phyloP scores from a whole-genome alignment of 2,888 invertebrate species.

The Cordilura impudica region DNA sequence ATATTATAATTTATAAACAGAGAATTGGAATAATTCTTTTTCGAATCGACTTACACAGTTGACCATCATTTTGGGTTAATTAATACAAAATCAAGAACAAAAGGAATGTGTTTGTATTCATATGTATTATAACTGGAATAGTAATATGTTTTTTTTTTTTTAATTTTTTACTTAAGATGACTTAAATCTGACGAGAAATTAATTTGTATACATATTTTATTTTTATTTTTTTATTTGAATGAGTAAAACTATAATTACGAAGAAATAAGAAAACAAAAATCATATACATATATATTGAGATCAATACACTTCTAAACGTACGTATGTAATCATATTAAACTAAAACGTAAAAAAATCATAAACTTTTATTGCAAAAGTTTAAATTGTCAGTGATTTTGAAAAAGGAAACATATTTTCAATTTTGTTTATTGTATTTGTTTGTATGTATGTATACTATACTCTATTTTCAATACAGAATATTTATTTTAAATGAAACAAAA shows the following conservation, averaged over 20 bases:
- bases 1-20: too few species aligned
- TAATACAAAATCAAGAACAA: slow-evolving; percentile 19
- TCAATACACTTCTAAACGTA: slow-evolving; percentile 56
- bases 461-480: slow-evolving; percentile 9
- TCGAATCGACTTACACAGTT: too few species aligned
- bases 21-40: too few species aligned
- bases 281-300: slow-evolving; percentile 44
- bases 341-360: slow-evolving; percentile 21
- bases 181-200: not conserved
- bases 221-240: not conserved
- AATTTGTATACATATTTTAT: not conserved
- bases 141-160: not conserved
- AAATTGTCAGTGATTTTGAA: slow-evolving; percentile 63
- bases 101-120: slow-evolving; percentile 51
- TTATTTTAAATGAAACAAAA: slow-evolving; percentile 33
- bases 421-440: slow-evolving; percentile 3
- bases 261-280: slow-evolving; percentile 1
- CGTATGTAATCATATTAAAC: too few species aligned
- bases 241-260: not conserved
- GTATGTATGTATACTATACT: slow-evolving; percentile 8
- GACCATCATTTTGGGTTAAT: not conserved
- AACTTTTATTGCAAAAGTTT: slow-evolving; percentile 57
- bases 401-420: slow-evolving; percentile 27
- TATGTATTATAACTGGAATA: slow-evolving; percentile 18
- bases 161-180: not conserved